Evolutionary conservation across 2,888 invertebrate genomes (phyloP).

Genomic region (Netelia virgata): DNA sequence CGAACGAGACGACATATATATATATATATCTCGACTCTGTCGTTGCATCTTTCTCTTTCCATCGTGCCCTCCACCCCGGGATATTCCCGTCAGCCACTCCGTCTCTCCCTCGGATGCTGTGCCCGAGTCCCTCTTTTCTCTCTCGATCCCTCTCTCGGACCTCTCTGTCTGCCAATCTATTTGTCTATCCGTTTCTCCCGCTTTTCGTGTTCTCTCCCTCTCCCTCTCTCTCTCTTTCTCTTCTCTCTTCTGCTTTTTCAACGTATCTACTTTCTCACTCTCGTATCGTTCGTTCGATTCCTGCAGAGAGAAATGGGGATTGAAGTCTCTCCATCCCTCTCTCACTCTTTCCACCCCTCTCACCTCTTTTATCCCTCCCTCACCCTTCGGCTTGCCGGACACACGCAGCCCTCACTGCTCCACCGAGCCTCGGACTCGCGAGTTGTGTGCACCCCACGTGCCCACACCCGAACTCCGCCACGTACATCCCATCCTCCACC

Average conservation of each 20-base stretch:
- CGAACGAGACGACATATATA: constrained; percentile 16
- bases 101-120: constrained; percentile 52
- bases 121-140: constrained; percentile 31
- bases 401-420: constrained; percentile 53
- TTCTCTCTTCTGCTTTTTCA: constrained; percentile 52
- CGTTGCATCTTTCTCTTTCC: constrained; percentile 62
- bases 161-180: constrained; percentile 68
- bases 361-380: constrained; percentile 20
- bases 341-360: constrained; percentile 28
- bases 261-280: constrained; percentile 48
- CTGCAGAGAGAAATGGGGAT: constrained; percentile 49
- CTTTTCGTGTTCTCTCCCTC: constrained; percentile 40
- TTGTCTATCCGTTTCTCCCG: constrained; percentile 66
- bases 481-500: not conserved
- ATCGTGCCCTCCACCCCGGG: constrained; percentile 26
- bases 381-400: constrained; percentile 53
- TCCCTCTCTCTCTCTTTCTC: constrained; percentile 35
- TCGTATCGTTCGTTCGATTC: constrained; percentile 48
- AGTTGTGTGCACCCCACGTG: constrained; percentile 57
- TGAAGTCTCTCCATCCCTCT: constrained; percentile 44
- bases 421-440: constrained; percentile 55
- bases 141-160: constrained; percentile 47
- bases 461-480: constrained; percentile 3
- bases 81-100: constrained; percentile 61
- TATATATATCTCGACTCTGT: constrained; percentile 53